Evolutionary conservation across 2,797 vertebrate genomes (phyloP).

Genomic region (Tokudaia tokunoshimensis): DNA sequence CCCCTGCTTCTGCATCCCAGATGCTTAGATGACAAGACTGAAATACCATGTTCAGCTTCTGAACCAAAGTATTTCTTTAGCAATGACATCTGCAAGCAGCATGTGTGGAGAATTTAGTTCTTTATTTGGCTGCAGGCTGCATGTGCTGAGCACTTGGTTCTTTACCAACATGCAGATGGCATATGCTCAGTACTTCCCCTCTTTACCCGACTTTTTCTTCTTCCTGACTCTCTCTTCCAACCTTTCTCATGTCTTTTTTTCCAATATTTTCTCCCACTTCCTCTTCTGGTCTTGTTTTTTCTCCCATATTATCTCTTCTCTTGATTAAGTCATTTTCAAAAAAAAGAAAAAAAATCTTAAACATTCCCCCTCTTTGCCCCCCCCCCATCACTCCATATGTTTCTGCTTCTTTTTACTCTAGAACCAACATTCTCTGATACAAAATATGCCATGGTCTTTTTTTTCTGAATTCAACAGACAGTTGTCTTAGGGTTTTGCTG

Average conservation of each 20-base stretch:
- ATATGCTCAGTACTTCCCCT: neutral
- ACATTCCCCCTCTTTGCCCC: rapidly evolving
- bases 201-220: neutral
- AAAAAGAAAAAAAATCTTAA: neutral
- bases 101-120: neutral
- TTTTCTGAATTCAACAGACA: neutral
- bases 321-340: neutral
- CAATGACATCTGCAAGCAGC: neutral
- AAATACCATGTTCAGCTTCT: neutral
- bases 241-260: neutral
- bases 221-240: neutral
- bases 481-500: neutral
- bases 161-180: neutral
- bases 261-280: neutral
- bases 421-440: neutral
- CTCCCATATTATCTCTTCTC: neutral
- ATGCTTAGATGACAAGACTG: neutral
- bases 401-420: neutral
- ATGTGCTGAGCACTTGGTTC: neutral
- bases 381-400: neutral
- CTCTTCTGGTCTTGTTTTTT: neutral
- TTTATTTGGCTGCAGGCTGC: neutral
- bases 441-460: neutral
- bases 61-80: neutral
- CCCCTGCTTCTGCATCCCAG: neutral